phyloP scores from a whole-genome alignment of 2,888 invertebrate genomes.

The Anorthoa munda region DNA sequence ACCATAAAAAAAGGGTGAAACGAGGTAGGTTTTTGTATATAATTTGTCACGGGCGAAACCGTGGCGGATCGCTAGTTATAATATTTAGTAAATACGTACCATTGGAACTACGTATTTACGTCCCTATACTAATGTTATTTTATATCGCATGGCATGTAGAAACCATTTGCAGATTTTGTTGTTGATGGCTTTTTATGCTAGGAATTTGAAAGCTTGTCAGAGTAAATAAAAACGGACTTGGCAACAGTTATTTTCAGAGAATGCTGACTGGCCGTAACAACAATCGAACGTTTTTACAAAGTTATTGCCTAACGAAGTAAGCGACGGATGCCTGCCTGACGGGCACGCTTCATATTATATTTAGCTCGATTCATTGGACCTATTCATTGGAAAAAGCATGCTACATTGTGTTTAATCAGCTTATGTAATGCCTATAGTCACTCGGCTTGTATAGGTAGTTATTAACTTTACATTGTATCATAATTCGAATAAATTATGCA shows the following conservation, averaged over 20 bases:
- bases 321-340: background rate
- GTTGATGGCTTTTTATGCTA: background rate
- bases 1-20: no score
- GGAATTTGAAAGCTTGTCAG: slow-evolving; percentile 13
- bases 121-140: background rate
- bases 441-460: background rate
- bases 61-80: no score
- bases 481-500: slow-evolving; percentile 3
- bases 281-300: slow-evolving; percentile 3
- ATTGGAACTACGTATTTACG: background rate
- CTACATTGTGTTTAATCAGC: slow-evolving; percentile 4
- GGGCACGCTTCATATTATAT: background rate
- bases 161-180: background rate
- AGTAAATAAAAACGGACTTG: background rate
- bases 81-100: background rate
- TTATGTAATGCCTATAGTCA: background rate
- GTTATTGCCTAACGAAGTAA: slow-evolving; percentile 4
- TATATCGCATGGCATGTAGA: background rate
- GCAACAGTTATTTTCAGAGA: background rate
- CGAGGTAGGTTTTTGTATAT: no score
- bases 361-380: background rate
- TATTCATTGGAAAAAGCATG: background rate
- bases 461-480: background rate
- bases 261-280: background rate
- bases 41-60: no score